Evolutionary conservation across 1,140 invertebrate species (phyloP), one percentile per base, ranked within the genome.

Genomic region (Hyposmocoma kahamanoa): DNA sequence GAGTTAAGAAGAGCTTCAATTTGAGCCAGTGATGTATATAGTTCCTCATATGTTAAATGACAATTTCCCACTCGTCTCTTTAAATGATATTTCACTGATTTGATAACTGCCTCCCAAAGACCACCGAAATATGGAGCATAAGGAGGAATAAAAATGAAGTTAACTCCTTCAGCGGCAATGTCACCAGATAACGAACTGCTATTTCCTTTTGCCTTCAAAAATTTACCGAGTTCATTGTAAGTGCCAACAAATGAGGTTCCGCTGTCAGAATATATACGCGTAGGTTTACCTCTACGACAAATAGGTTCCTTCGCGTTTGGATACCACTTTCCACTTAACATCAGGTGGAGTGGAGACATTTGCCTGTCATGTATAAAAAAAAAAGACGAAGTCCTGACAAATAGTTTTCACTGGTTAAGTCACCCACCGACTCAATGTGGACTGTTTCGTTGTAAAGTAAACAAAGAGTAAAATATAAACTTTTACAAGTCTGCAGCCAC

Each of bases 161-260:
- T 56, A 8, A 66, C 49, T 9, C 55, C 59, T n/a, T 59, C 46
- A 18, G 42, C 22, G 18, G 50, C 30, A 6, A 45, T 17, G 13
- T 20, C 21, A 10, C 58, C 50, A 38, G 20, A 9, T 10, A 53
- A 13, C 9, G 53, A 32, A 21, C 56, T 21, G 21, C 38, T 19
- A 41, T 43, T 56, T n/a, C n/a, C n/a, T n/a, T n/a, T n/a, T 11
- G 28, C 18, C 17, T 52, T 52, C 10, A 59, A 18, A 43, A 56
- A 52, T 19, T 47, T 56, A 5, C 20, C 45, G 22, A 55, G 17
- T 17, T 54, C 53, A 22, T 58, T 68, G 20, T 50, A 52, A 3
- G 60, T 50, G 8, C 67, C 69, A 5, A 60, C 53, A 50, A 76
- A 76, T 28, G 57, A 62, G 3, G 61, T 63, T 2, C 53, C 60